Evolutionary conservation across 2,888 invertebrate species (phyloP).

Genomic region (Stenoptilia bipunctidactyla): DNA sequence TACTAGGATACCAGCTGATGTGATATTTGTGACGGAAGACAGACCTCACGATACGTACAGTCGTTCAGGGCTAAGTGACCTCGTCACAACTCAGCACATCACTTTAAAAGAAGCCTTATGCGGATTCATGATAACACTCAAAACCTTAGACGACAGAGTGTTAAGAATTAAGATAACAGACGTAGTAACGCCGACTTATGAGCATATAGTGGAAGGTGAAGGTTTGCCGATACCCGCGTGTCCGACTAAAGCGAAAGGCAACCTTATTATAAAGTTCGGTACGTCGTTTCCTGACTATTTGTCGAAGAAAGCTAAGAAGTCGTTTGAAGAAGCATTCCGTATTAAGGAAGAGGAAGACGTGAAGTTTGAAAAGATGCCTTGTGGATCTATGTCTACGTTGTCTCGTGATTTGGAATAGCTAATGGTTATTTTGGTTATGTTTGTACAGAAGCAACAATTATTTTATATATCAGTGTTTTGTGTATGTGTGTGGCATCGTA

Average conservation of each 20-base stretch:
- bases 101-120: slow-evolving; percentile 78
- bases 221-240: slow-evolving; percentile 79
- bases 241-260: slow-evolving; percentile 73
- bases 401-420: no score
- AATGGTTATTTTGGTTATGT: no score
- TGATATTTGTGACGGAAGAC: slow-evolving; percentile 81
- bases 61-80: slow-evolving; percentile 75
- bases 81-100: slow-evolving; percentile 73
- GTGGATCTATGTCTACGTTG: slow-evolving; percentile 34
- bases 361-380: slow-evolving; percentile 40
- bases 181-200: slow-evolving; percentile 77
- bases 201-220: slow-evolving; percentile 78
- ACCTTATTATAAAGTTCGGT: slow-evolving; percentile 77
- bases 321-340: slow-evolving; percentile 51
- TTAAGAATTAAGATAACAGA: slow-evolving; percentile 79
- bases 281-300: slow-evolving; percentile 51
- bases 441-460: no score
- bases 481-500: no score
- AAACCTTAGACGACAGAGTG: slow-evolving; percentile 78
- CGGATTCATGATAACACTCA: slow-evolving; percentile 75
- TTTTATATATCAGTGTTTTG: no score
- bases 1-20: slow-evolving; percentile 80
- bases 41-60: slow-evolving; percentile 76
- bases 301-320: slow-evolving; percentile 47
- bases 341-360: slow-evolving; percentile 40